Evolutionary conservation across 53 echinoderm and acorn worm species (phyloP), one percentile per base, ranked within the genome.

Genomic region (Echinometra lucunter): DNA sequence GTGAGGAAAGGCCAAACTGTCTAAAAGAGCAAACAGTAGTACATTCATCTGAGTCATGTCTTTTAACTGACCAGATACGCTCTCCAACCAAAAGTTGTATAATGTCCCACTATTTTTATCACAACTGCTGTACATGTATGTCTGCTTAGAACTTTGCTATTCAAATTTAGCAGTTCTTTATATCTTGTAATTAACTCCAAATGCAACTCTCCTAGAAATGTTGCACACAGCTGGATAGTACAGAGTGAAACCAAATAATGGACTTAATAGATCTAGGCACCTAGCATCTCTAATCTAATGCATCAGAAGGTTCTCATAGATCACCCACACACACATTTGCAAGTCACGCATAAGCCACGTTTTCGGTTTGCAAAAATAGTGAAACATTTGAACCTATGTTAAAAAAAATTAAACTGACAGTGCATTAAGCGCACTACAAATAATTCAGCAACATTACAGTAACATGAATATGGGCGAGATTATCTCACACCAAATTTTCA

Each of bases 261-360:
- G 37, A 13, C 9, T 38, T 75, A 40, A 37, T 18, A 17, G 19
- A 75, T 37, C 69, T 69, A 69, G n/a, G n/a, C n/a, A n/a, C n/a
- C 44, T 9, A 80, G n/a, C n/a, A 47, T 19, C 85, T n/a, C n/a
- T n/a, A n/a, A n/a, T n/a, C n/a, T n/a, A 83, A 27, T 47, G 1
- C 15, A 49, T 28, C 11, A 85, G n/a, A 30, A n/a, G n/a, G n/a
- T n/a, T n/a, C n/a, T 85, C 47, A 47, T 49, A 85, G 27, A 6
- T 85, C 85, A 85, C n/a, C n/a, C 28, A 85, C 85, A 85, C 85
- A 85, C 85, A 85, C 53, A 47, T n/a, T 49, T 85, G 10, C 49
- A 49, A 85, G 85, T n/a, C 49, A 47, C 47, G 85, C 85, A 47
- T 85, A 85, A 85, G 85, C 47, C 85, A 85, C 85, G n/a, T 47